Evolutionary conservation across 1,140 invertebrate genomes (phyloP).

Genomic region (Drosophila pseudoobscura): DNA sequence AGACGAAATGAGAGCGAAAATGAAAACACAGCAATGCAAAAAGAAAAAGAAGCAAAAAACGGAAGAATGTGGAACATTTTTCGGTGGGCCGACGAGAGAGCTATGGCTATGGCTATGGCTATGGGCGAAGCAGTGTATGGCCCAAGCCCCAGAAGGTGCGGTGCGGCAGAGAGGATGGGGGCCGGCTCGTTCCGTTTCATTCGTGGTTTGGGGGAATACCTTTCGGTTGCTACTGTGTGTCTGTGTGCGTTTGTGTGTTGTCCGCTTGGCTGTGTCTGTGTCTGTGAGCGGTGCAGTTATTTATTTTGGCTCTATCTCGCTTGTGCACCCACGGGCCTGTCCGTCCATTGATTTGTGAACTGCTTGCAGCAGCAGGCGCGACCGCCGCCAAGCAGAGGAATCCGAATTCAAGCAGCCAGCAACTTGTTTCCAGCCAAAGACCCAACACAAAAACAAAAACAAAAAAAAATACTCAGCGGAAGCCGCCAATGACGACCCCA

Average conservation of each 20-base stretch:
- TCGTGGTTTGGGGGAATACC: slow-evolving; percentile 77
- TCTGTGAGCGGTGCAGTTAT: slow-evolving; percentile 70
- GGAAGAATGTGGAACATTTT: slow-evolving; percentile 77
- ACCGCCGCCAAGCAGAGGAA: slow-evolving; percentile 21
- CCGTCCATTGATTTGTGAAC: slow-evolving; percentile 57
- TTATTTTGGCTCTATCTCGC: slow-evolving; percentile 64
- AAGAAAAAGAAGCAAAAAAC: slow-evolving; percentile 31
- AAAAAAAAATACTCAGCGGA: slow-evolving; percentile 53
- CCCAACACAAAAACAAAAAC: not conserved
- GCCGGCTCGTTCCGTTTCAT: slow-evolving; percentile 22
- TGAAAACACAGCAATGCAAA: slow-evolving; percentile 71
- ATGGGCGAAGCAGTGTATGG: not conserved
- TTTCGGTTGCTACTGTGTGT: slow-evolving; percentile 51
- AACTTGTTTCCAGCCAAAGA: slow-evolving; percentile 55
- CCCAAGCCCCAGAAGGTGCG: too few relatives aligned
- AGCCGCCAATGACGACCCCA: slow-evolving; percentile 72
- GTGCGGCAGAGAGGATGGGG: not conserved
- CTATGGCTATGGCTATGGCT: not conserved
- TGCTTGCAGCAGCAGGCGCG: slow-evolving; percentile 35
- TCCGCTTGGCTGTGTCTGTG: slow-evolving; percentile 4
- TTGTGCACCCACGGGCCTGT: not conserved
- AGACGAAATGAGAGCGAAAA: slow-evolving; percentile 76
- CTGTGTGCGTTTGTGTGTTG: slow-evolving; percentile 7
- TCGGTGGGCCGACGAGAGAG: slow-evolving; percentile 34
- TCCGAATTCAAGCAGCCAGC: slow-evolving; percentile 24